These are phyloP conservation scores for Oryzias celebensis DNA, from an alignment of 2,113 vertebrate genomes.

Conservation along the genomic window DNA sequence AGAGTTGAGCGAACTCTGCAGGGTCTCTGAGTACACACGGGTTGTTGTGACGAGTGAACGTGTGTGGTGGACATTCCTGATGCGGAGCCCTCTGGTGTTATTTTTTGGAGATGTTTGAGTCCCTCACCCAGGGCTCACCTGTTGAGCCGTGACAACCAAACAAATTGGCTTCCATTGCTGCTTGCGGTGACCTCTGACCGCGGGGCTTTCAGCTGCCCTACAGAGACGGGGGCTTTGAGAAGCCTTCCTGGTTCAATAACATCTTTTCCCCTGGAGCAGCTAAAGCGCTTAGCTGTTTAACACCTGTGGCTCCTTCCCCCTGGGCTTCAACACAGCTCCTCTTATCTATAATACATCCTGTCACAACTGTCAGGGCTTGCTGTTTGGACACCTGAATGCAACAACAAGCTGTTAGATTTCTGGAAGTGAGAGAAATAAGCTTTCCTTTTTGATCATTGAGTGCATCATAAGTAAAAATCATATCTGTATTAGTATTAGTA, in stretches of 20 bases:
- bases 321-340: conserved; percentile 52
- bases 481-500: too few species aligned
- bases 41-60: conserved; percentile 76
- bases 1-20: conserved; percentile 24
- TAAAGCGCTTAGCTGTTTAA: conserved; percentile 75
- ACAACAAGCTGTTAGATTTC: neutral
- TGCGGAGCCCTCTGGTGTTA: conserved; percentile 69
- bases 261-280: conserved; percentile 62
- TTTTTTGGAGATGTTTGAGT: conserved; percentile 69
- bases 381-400: conserved; percentile 37
- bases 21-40: conserved; percentile 56
- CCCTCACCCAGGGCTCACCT: conserved; percentile 77
- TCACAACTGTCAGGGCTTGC: conserved; percentile 52
- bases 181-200: conserved; percentile 76
- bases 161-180: conserved; percentile 74
- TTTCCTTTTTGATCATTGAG: too few species aligned
- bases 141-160: conserved; percentile 81
- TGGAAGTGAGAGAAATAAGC: neutral
- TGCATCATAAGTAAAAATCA: too few species aligned
- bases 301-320: conserved; percentile 69
- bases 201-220: conserved; percentile 69
- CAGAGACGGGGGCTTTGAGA: conserved; percentile 66
- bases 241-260: conserved; percentile 77
- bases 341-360: conserved; percentile 43
- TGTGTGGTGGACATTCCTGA: conserved; percentile 73